Base-by-base conservation (phyloP, 1,140 invertebrate genomes). In the Drosophila arawakana region DNA sequence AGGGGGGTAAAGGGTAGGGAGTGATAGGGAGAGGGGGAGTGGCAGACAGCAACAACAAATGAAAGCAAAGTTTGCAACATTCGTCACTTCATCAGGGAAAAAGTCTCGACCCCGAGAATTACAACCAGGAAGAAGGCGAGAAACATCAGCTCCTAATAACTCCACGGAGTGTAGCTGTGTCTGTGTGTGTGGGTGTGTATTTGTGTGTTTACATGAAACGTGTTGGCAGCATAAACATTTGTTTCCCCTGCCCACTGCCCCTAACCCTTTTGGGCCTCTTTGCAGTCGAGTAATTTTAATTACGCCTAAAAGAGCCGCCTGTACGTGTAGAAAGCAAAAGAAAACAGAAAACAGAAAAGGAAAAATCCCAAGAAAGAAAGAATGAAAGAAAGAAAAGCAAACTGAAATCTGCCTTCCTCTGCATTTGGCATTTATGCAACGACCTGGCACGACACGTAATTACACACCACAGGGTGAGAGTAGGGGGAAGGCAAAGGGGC, bases 181-280 rank as follows among this genome's bases (percentile, higher is more conserved):
- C n/a, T 30, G 25, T 30, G 25, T 30, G 25, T 30, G 4, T 3
- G 25, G 0, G 25, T 30, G 25, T 30, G 25, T 5, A 5, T 30
- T 5, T 30, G 25, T 30, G 30, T 84, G 81, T 85, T 86, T 86
- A 74, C 76, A 80, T 63, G 77, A 50, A 80, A 89, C 84, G 80
- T 88, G 84, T 83, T 80, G 79, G 80, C 80, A 83, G 72, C 84
- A 89, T 83, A 88, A 89, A 83, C 83, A 88, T 89, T 66, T 62
- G 47, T 58, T 78, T 39, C 58, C 8, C 66, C 47, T 13, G 35
- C 25, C 37, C 41, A 18, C 3, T 2, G 9, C 39, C 4, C 21
- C 21, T 39, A 8, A 21, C 60, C 34, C 11, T 8, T 18, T 15
- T 8, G 4, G 37, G 52, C 18, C 50, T 49, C 41, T 50, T 71